These are phyloP conservation scores for Zonitis immaculata DNA, from an alignment of 2,888 invertebrate genomes.

Conservation along the genomic window DNA sequence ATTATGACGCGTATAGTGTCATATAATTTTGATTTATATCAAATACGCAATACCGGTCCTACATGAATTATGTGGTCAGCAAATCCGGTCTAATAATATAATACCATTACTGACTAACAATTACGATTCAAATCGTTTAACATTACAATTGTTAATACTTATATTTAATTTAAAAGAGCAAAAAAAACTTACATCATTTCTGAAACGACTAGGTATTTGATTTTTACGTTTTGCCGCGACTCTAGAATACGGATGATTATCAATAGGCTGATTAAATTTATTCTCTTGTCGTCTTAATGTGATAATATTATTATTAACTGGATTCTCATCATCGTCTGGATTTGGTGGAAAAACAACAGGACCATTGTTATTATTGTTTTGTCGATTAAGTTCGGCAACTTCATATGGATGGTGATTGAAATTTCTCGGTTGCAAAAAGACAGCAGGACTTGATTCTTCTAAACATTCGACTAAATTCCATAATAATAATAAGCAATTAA, in stretches of 20 bases:
- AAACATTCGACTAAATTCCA: slow-evolving; percentile 14
- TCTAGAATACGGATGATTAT: slow-evolving; percentile 36
- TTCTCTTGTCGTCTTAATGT: slow-evolving; percentile 14
- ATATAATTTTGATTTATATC: not conserved
- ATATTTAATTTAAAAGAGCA: too few relatives aligned
- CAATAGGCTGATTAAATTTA: slow-evolving; percentile 26
- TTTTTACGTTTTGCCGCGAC: slow-evolving; percentile 36
- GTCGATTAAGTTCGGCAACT: not conserved
- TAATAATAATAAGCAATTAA: slow-evolving; percentile 9
- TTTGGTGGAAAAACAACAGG: slow-evolving; percentile 29
- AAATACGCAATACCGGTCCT: not conserved
- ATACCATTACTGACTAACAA: too few relatives aligned
- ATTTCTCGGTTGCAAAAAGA: slow-evolving; percentile 44
- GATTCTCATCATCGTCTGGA: slow-evolving; percentile 21
- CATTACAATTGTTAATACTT: too few relatives aligned
- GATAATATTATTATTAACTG: slow-evolving; percentile 21
- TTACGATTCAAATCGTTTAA: too few relatives aligned
- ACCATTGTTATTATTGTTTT: slow-evolving; percentile 13
- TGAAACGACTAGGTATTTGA: slow-evolving; percentile 28
- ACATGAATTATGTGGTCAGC: not conserved
- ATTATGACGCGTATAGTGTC: not conserved
- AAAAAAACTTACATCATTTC: slow-evolving; percentile 22
- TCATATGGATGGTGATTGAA: slow-evolving; percentile 48
- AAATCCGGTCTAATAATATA: too few relatives aligned
- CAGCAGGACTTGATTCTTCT: slow-evolving; percentile 42